Base-by-base conservation (phyloP, 2,888 invertebrate genomes). In the Scrobipalpa atriplicella region DNA sequence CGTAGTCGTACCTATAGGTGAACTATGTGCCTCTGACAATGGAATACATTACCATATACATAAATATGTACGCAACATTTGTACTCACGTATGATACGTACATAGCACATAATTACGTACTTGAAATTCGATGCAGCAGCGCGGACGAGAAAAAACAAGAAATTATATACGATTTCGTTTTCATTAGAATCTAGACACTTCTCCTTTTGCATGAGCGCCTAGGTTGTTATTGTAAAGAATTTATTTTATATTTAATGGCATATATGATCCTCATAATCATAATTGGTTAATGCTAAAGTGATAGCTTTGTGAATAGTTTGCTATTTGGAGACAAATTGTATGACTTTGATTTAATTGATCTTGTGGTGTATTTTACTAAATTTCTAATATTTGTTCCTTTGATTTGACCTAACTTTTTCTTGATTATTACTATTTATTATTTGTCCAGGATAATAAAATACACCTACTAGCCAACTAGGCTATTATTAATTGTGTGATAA, bases 21-120 rank as follows among this genome's bases (percentile, higher is more conserved):
- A 51, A 19, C 29, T 62, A 51, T 62, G 62, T 62, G 29, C 62
- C 10, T 51, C 47, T 62, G 41, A 62, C 62, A 62, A 62, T 62
- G 62, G 62, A 62, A 62, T 29, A 47, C 16, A 62, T 62, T 62
- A 38, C 11, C 62, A 62, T 62, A 51, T 18, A 60, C 56, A 56
- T 56, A 29, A 18, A 29, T 19, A 19, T 56, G 13, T 54, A 10
- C 10, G 13, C 1, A 11, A 29, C 2, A n/a, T 56, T 29, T 56
- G 56, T 56, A 29, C 8, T 11, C 39, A 39, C 11, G 39, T 10
- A 10, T 39, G 7, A 7, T 51, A 16, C 10, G n/a, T 52, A 52
- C 47, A 47, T 47, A 47, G 47, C 47, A 47, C n/a, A 47, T 47
- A 47, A 47, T 47, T 47, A 1, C n/a, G n/a, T 19, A 52, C 52